Evolutionary conservation across 2,113 vertebrate genomes (phyloP).

Genomic region (Cervus canadensis): DNA sequence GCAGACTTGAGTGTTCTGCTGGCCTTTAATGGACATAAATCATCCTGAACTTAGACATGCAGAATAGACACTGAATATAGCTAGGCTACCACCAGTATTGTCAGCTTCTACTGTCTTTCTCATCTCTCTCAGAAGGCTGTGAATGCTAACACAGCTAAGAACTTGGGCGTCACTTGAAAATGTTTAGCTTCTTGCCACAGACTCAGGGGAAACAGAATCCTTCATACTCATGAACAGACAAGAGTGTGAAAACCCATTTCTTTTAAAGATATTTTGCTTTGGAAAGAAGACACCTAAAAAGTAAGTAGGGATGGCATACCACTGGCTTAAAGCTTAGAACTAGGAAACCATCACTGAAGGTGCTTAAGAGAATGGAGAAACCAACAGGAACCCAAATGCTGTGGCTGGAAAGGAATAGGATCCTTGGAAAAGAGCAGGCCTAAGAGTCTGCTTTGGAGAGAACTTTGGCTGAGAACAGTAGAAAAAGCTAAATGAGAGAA

Average conservation of each 20-base stretch:
- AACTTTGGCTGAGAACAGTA: background rate
- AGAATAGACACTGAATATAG: conserved; percentile 33
- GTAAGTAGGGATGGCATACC: background rate
- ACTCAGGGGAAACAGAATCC: background rate
- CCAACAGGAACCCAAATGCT: conserved; percentile 13
- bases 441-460: conserved; percentile 16
- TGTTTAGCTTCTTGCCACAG: conserved; percentile 35
- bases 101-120: background rate
- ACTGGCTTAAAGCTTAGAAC: conserved; percentile 31
- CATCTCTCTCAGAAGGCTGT: background rate
- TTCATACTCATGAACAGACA: background rate
- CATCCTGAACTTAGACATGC: conserved; percentile 36
- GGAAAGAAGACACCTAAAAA: conserved; percentile 37
- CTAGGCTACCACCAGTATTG: background rate
- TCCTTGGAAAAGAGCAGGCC: conserved; percentile 18
- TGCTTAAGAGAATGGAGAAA: conserved; percentile 23
- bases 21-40: conserved; percentile 25
- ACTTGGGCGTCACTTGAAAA: conserved; percentile 21
- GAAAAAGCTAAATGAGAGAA: conserved; percentile 20
- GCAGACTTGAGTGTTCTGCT: conserved; percentile 50
- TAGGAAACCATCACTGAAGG: conserved; percentile 10
- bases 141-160: conserved; percentile 33
- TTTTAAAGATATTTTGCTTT: conserved; percentile 15
- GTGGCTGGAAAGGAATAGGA: background rate
- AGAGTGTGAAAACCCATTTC: conserved; percentile 5